Evolutionary conservation across 2,888 invertebrate genomes (phyloP), one percentile per base, ranked within the genome.

Genomic region (Perdita meconis): DNA sequence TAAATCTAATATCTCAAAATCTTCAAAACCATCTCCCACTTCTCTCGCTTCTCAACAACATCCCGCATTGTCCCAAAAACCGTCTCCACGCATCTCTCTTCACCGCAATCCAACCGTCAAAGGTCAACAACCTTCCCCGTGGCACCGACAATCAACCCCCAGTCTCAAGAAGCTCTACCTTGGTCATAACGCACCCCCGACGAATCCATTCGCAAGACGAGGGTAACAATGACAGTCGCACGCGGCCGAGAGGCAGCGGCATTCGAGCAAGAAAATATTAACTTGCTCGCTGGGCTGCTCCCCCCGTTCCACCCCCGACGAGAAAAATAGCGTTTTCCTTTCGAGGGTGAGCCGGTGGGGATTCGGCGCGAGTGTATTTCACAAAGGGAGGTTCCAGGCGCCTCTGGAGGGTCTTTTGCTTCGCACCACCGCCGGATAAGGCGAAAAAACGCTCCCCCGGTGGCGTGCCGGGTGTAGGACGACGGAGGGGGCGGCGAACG

Each of bases 381-480:
- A 67, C 72, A 70, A 66, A 80, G 53, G 50, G 55, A 36, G 70
- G 55, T 80, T 70, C 6, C 53, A 42, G 47, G 51, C 57, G 66
- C 57, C 70, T 64, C 69, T 66, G 68, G 50, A 63, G 70, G 75
- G 73, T 73, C 84, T 80, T 84, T 84, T 72, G 73, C 68, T 50
- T 53, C 42, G 53, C 66, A 47, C 53, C 65, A 69, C 74, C 47
- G 71, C 69, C 67, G 84, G 82, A 84, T 84, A 84, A 78, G 66
- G 66, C 57, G 75, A 76, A 73, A 75, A 81, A 79, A 76, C 70
- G 67, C 6, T 30, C 36, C 2, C 19, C 13, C n/a, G 19, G 40
- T 53, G 47, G 40, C 4, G 40, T 19, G 61, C n/a, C 19, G 61
- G 47, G 67, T 26, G 3, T n/a, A 12, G 38, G 6, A 36, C 64